Conservation (phyloP, 2,888 invertebrate genomes). For the Zelleria hepariella region DNA sequence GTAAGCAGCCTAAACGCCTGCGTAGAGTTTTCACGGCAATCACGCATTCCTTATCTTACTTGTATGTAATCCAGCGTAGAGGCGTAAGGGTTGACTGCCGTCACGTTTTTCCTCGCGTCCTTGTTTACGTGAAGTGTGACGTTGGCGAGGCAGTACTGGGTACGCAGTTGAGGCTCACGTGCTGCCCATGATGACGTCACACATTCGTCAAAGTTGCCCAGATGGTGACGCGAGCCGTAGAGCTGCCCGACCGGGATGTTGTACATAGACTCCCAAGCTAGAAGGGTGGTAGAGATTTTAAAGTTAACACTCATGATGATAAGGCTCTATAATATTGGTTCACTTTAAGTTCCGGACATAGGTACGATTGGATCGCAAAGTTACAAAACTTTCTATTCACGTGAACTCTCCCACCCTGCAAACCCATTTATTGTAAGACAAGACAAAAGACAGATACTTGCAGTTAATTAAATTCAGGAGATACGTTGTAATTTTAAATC, state of each 20-base stretch:
- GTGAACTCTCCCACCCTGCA: no score
- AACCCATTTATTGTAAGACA: no score
- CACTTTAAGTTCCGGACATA: no score
- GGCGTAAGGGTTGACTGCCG: conserved; percentile 41
- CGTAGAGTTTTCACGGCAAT: neutral
- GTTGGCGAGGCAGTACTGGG: conserved; percentile 64
- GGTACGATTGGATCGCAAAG: no score
- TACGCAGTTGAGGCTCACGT: conserved; percentile 35
- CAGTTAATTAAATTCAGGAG: no score
- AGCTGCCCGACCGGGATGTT: conserved; percentile 70
- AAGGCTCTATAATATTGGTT: no score
- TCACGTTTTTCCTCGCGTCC: conserved; percentile 26
- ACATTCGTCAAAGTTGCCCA: conserved; percentile 76
- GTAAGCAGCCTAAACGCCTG: neutral
- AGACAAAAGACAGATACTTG: no score
- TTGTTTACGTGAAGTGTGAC: conserved; percentile 46
- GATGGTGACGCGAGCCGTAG: conserved; percentile 69
- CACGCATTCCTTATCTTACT: conserved; percentile 25
- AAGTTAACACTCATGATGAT: no score
- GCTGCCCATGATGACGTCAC: conserved; percentile 43
- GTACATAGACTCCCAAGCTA: conserved; percentile 76
- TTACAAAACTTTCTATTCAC: no score
- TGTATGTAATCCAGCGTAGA: conserved; percentile 58
- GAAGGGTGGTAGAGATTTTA: no score
- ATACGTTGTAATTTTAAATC: no score